Evolutionary conservation across 92 coral and sea anemone species (phyloP).

Genomic region (Montipora capitata): DNA sequence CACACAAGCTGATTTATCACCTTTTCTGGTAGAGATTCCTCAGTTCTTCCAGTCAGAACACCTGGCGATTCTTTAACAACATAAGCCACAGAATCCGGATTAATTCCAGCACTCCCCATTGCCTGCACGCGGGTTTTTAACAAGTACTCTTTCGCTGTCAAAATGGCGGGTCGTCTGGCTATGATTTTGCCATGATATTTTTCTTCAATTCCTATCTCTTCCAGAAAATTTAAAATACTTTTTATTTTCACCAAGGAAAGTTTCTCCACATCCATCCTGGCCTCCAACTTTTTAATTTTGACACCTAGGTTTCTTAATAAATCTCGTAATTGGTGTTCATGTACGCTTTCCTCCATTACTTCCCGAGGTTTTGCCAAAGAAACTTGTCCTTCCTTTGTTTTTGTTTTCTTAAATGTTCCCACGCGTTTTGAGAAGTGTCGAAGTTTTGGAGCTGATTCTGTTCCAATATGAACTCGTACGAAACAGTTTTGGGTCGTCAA

Average conservation of each 20-base stretch:
- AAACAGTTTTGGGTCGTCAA: background rate
- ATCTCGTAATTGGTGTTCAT: background rate
- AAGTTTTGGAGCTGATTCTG: background rate
- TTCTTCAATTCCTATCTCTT: constrained; percentile 64
- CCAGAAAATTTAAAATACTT: constrained; percentile 54
- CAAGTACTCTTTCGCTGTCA: constrained; percentile 77
- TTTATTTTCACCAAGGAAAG: constrained; percentile 66
- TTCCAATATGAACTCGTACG: background rate
- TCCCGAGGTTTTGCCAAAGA: background rate
- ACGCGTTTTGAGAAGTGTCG: background rate
- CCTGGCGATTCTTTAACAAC: constrained; percentile 90
- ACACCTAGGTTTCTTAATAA: constrained; percentile 56
- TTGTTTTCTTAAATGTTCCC: background rate
- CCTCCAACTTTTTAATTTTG: constrained; percentile 39
- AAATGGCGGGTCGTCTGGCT: constrained; percentile 80
- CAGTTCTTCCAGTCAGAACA: constrained; percentile 85
- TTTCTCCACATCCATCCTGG: constrained; percentile 60
- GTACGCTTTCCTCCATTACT: background rate
- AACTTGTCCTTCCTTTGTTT: too few species aligned
- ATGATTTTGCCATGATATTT: constrained; percentile 69
- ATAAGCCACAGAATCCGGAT: constrained; percentile 72
- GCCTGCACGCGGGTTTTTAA: constrained; percentile 71
- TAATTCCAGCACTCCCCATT: constrained; percentile 80
- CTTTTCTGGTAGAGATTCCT: constrained; percentile 81
- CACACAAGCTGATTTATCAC: constrained; percentile 32